Evolutionary conservation across 2,113 vertebrate species (phyloP), one percentile per base, ranked within the genome.

Genomic region (Motacilla alba): DNA sequence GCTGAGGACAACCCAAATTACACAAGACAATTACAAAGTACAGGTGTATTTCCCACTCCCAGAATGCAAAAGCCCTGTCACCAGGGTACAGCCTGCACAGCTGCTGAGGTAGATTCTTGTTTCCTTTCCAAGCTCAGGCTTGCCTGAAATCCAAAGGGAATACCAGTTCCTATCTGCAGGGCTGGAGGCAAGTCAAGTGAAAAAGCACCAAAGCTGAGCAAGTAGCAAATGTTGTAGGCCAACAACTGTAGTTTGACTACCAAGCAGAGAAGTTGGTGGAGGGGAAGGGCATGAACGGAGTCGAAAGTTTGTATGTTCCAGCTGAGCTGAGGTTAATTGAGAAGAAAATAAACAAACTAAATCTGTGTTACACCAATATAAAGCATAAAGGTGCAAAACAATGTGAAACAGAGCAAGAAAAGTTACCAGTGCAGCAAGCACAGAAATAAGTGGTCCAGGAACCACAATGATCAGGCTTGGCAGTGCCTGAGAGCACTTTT

Each of bases 81-180:
- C n/a, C 0, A 0, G 20, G 11, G 31, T 27, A 23, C 31, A 62
- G 53, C 24, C 30, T 3, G 0, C 15, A 10, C 0, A 4, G 49
- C 49, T 72, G 16, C 70, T 79, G 53, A 87, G 46, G 70, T 59
- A 84, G 59, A 22, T 56, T 88, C 49, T 31, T 56, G 11, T 63
- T 83, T 64, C 66, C 19, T 47, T 72, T 81, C 43, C 87, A 64
- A 73, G 72, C 11, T 21, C 31, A 55, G 52, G 26, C 26, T 77
- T 70, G 30, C 56, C 72, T 83, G 56, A 53, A 18, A 37, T 67
- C 52, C n/a, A 49, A 55, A 39, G 30, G 26, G 47, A 56, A 64
- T 43, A 37, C 22, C 7, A 9, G 10, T 9, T 90, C 27, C 41
- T 41, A 43, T 72, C 85, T 73, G 53, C 76, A 67, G 46, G 43